phyloP scores from a whole-genome alignment of 2,797 vertebrate species.

The Alfaro cultratus region DNA sequence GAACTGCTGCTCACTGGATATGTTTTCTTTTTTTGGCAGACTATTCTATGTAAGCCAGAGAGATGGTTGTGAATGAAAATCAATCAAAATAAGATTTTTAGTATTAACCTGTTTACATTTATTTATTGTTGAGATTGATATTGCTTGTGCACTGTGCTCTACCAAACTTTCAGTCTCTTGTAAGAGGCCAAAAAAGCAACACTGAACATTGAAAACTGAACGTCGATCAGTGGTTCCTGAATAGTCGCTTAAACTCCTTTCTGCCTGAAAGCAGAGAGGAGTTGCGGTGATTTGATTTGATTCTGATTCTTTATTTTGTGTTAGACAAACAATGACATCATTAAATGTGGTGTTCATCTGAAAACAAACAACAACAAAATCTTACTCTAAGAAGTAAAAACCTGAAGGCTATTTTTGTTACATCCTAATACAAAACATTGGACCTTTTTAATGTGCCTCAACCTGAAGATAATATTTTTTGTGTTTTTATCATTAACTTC shows the following conservation, averaged over 20 bases:
- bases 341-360: not conserved
- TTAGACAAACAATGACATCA: not conserved
- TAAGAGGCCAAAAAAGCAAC: not conserved
- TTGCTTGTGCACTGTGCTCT: not conserved
- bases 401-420: not conserved
- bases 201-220: not conserved
- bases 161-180: not conserved
- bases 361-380: not conserved
- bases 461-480: not conserved
- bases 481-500: conserved; percentile 1
- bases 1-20: no score
- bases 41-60: no score
- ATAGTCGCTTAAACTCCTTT: not conserved
- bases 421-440: not conserved
- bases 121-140: not conserved
- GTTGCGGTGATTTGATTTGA: not conserved
- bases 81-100: not conserved
- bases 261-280: not conserved
- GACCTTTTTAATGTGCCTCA: not conserved
- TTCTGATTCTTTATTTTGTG: not conserved
- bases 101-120: not conserved
- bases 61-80: no score
- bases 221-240: not conserved
- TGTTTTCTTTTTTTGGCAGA: no score
- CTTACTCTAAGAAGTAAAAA: not conserved